phyloP scores from a whole-genome alignment of 2,888 invertebrate species.

The Diarsia dahlii region DNA sequence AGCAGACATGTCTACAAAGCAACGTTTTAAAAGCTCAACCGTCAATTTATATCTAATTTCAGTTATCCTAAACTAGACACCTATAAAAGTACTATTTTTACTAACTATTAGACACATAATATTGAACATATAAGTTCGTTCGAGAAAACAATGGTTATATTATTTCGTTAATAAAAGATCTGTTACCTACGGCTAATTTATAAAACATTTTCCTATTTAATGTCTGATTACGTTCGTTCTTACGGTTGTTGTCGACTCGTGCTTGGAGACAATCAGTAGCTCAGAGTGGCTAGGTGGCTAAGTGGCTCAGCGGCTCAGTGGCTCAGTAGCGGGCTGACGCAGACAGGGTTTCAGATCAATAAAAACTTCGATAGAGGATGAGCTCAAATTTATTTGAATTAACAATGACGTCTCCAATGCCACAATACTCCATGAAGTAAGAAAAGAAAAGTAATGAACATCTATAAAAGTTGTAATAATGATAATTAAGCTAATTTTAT shows the following conservation, averaged over 20 bases:
- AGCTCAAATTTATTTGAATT: slow-evolving; percentile 91
- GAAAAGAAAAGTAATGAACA: slow-evolving; percentile 90
- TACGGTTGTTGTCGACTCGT: slow-evolving; percentile 45
- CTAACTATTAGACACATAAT: slow-evolving; percentile 77
- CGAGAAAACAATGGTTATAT: slow-evolving; percentile 63
- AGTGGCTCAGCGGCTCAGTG: slow-evolving; percentile 6
- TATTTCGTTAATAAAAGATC: slow-evolving; percentile 62
- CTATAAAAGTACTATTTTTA: slow-evolving; percentile 80
- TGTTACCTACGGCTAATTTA: slow-evolving; percentile 62
- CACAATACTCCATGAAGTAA: slow-evolving; percentile 90
- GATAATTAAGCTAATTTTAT: slow-evolving; percentile 90
- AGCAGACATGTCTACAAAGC: slow-evolving; percentile 85
- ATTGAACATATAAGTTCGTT: slow-evolving; percentile 62
- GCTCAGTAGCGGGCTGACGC: slow-evolving; percentile 48
- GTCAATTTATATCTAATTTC: slow-evolving; percentile 82
- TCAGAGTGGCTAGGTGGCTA: slow-evolving; percentile 21
- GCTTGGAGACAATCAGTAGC: slow-evolving; percentile 68
- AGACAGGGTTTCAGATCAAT: slow-evolving; percentile 80
- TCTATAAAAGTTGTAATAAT: slow-evolving; percentile 91
- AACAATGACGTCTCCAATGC: slow-evolving; percentile 91
- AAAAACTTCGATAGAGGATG: slow-evolving; percentile 89
- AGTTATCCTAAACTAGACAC: slow-evolving; percentile 84
- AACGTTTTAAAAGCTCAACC: slow-evolving; percentile 83
- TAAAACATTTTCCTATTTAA: slow-evolving; percentile 55
- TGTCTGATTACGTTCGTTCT: slow-evolving; percentile 36